A percentile compares a stretch with the other conserved stretches of the same genome.
Conservation (phyloP, 2,888 invertebrate species). For the Litoditis marina region DNA sequence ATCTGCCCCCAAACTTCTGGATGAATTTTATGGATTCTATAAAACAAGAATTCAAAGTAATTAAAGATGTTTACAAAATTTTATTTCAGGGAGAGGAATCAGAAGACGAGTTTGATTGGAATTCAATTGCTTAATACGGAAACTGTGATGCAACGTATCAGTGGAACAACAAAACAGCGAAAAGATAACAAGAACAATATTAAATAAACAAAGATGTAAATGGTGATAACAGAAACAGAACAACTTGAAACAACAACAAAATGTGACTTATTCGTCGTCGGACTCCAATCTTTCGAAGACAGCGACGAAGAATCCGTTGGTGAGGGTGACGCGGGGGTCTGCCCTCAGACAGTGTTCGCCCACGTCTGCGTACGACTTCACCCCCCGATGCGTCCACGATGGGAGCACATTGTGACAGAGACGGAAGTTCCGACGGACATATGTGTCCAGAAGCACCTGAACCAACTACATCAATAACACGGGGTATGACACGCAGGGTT, state of each 20-base stretch:
- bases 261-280: background rate
- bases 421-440: conserved; percentile 41
- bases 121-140: no score
- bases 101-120: no score
- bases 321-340: conserved; percentile 69
- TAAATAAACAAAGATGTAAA: background rate
- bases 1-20: no score
- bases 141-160: no score
- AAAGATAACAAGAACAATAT: background rate
- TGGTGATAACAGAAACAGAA: background rate
- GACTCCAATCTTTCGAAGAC: conserved; percentile 69
- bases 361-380: conserved; percentile 48
- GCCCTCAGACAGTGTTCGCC: conserved; percentile 74
- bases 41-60: no score
- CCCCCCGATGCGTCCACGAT: conserved; percentile 67
- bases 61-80: no score
- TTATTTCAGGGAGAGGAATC: no score
- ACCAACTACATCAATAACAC: conserved; percentile 6
- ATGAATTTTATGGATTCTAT: no score
- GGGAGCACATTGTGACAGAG: conserved; percentile 51
- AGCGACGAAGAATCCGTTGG: conserved; percentile 93
- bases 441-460: conserved; percentile 35
- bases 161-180: background rate
- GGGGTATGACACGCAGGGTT: no score
- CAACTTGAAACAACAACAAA: background rate